Base-by-base conservation (phyloP, 2,113 vertebrate species). In the Anarhynchus alexandrinus region DNA sequence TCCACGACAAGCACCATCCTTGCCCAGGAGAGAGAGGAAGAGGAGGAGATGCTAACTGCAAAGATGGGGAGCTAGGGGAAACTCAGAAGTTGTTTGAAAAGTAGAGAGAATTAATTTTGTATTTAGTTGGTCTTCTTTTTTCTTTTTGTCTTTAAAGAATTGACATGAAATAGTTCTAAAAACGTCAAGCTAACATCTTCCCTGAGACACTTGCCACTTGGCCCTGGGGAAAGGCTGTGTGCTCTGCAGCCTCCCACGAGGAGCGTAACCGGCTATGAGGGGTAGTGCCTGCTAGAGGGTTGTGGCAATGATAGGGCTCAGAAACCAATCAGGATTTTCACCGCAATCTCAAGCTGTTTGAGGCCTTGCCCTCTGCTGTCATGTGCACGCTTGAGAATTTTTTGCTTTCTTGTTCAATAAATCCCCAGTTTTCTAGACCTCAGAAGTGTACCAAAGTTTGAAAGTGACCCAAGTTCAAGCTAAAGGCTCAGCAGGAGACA, bases 341-440 rank as follows among this genome's bases (percentile, higher is more conserved):
- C 84, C 95, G 91, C 84, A 88, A 82, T 95, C 89, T 96, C 95
- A 95, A 93, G 94, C 93, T 95, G 91, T 95, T 95, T 89, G 49
- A 95, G 84, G 94, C 81, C 89, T 94, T 96, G 86, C 96, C 93
- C 91, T 94, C 86, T 93, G 89, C 94, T 94, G 94, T 95, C 96
- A 94, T 94, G 84, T 92, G 81, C 74, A 89, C 73, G 65, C 66
- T 77, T 82, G 83, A 96, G 91, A 55, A 38, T 29, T 87, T 95
- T 94, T 94, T 85, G 52, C 82, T 86, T 96, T 90, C 84, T 94
- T 92, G 86, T 81, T 96, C 86, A 82, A 94, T 94, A 97, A 96
- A 97, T 91, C 78, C 83, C 58, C 2, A 13, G 58, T 86, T 95
- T 96, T 92, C 86, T 87, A 89, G 91, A 94, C 86, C 91, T 93